Base-by-base conservation (phyloP, 2,113 vertebrate species). In the Naja naja region DNA sequence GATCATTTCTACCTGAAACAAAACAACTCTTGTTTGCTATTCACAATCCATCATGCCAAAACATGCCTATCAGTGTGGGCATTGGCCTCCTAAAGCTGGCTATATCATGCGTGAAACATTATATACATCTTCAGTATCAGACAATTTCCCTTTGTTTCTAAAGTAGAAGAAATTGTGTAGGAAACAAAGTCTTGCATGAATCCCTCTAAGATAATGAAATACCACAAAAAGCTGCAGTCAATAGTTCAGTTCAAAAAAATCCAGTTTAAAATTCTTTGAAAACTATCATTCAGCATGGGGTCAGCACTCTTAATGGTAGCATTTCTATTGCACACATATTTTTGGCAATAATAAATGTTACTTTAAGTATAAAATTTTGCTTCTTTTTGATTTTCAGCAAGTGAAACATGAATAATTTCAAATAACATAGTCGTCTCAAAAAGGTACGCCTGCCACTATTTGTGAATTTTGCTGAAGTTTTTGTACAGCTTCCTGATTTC, bases 91-190 rank as follows among this genome's bases (percentile, higher is more conserved):
- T 81, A 81, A 81, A 81, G 34, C 34, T 20, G 18, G 74, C 34
- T 81, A 22, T 81, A 34, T 39, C 34, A 39, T 81, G 69, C 69
- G 22, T 39, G 69, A 20, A 43, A 81, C 18, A 3, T 39, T 81
- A 39, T 81, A 8, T 43, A 20, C 34, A 39, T 39, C 69, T 39
- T 20, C 43, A 39, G 18, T 81, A 81, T 81, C 18, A 81, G 69
- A 20, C 69, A 39, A 81, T 81, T 81, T 81, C 18, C 18, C 34
- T 22, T 81, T 81, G 69, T 39, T 81, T 39, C 69, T 81, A 39
- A 22, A 43, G 34, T 22, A 43, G 34, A 34, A 81, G 95, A 91
- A 96, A 89, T 92, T 53, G 52, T 92, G 58, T 56, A 90, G 54
- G 89, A 87, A 95, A 90, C 43, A 25, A 3, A 25, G 34, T 27